These are phyloP conservation scores for Hesperophylax magnus DNA, from an alignment of 1,140 invertebrate genomes.

Conservation along the genomic window DNA sequence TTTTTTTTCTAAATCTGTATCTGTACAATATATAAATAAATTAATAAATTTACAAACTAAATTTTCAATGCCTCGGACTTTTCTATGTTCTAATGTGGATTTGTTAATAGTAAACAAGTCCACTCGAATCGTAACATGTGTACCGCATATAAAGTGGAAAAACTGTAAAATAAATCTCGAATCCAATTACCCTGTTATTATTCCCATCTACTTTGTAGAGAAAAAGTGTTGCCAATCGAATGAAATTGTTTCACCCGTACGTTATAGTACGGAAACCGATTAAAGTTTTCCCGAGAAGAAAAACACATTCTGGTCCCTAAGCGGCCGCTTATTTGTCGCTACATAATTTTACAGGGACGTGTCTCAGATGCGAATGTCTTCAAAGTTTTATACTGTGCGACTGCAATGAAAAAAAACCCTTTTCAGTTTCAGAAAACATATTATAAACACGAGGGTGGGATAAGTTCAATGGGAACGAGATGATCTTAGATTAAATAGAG, in stretches of 20 bases:
- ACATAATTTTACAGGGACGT: slow-evolving; percentile 36
- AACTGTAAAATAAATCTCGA: slow-evolving; percentile 21
- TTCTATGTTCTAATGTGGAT: too few species aligned
- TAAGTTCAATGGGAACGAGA: too few species aligned
- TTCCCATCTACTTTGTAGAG: neutral
- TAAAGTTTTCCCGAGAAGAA: slow-evolving; percentile 34
- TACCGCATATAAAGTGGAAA: neutral
- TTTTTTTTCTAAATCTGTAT: too few species aligned
- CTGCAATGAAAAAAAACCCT: too few species aligned
- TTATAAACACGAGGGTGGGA: too few species aligned
- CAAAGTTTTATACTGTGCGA: neutral
- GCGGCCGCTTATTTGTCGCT: slow-evolving; percentile 37
- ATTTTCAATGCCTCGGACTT: too few species aligned
- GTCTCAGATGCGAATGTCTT: slow-evolving; percentile 19
- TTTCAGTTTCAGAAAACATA: too few species aligned
- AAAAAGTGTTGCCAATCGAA: slow-evolving; percentile 23
- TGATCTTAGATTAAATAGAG: too few species aligned
- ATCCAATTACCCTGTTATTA: slow-evolving; percentile 8
- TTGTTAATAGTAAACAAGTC: too few species aligned
- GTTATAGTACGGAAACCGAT: slow-evolving; percentile 22
- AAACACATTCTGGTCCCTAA: slow-evolving; percentile 13
- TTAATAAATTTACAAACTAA: too few species aligned
- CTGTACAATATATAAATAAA: too few species aligned
- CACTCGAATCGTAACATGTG: too few species aligned
- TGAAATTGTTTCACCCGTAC: slow-evolving; percentile 15